Base-by-base conservation (phyloP, 2,797 vertebrate genomes). In the Peromyscus attwateri region DNA sequence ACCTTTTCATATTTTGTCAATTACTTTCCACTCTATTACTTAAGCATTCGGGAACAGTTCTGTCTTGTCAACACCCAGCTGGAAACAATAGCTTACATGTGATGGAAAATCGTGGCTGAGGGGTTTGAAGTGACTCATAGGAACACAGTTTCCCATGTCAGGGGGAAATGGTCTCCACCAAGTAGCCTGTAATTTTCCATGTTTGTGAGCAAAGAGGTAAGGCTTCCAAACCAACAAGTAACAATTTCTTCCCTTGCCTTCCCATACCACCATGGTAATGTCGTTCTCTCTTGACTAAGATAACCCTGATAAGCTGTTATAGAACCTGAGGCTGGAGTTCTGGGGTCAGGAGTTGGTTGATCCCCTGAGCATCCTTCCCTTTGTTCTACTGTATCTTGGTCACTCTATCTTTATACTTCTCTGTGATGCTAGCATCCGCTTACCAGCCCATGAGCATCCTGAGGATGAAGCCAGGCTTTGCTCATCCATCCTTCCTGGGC, bases 31-130 rank as follows among this genome's bases (percentile, higher is more conserved):
- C 89, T 96, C 92, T 94, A 76, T 96, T 94, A 96, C 95, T 97
- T 96, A 96, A 97, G 96, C 89, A 93, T 92, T 87, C 71, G 64
- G 57, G 94, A 96, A 89, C 68, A 91, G 88, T 92, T 96, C 93
- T 92, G 81, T 96, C 96, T 96, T 97, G 95, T 98, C 96, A 97
- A 96, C 92, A 94, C 94, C 91, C 94, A 95, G 94, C 89, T 97
- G 96, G 96, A 95, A 96, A 97, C 92, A 95, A 96, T 89, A 96
- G 93, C 89, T 97, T 91, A 29, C 71, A 23, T 85, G 79, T 27
- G 77, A 89, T 94, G 82, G 89, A 96, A 97, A 97, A 71, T 60
- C 89, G 80, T 85, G 92, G 66, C 94, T 94, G 70, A 84, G 71
- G 95, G 34, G 34, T 94, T 46, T 85, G 66, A 89, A 80, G 57